Base-by-base conservation (phyloP, 2,113 vertebrate species). In the Nymphicus hollandicus region DNA sequence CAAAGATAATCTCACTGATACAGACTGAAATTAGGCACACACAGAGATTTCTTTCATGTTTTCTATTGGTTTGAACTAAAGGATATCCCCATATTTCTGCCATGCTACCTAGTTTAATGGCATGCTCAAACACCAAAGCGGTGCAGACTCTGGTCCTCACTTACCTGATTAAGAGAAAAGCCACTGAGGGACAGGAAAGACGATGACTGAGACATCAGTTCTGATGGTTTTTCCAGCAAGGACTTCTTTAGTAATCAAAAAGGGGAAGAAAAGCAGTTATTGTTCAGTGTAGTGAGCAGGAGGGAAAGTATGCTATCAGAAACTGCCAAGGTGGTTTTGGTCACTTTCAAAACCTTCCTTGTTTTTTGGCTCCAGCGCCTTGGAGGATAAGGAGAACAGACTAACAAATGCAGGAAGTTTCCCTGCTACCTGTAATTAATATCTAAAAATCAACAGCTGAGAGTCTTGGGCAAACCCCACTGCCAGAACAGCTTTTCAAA, bases 91-190 rank as follows among this genome's bases (percentile, higher is more conserved):
- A 1, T 20, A 10, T 35, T 70, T 65, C 44, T 55, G 43, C 7
- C 58, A 27, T 0, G 1, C 58, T 35, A n/a, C 23, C 19, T 25
- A 43, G 31, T 69, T 73, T 46, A 69, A 81, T 4, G 16, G 43
- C 12, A 58, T 49, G 18, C 31, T 55, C 22, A 12, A 83, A 66
- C 23, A 87, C 47, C n/a, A 55, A 81, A 71, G 41, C 10, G n/a
- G 33, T 39, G 12, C 70, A 63, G 29, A 44, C 31, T 81, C 8
- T 22, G 20, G 33, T 71, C 43, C 29, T 66, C n/a, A 81, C 96
- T 83, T 93, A 99, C 99, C 99, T 99, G 99, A 97, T 98, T 98
- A 71, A 99, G 98, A 83, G 99, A 98, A 98, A 99, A 99, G 80
- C 99, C 99, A 39, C 98, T 98, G 35, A 99, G 98, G 56, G 99